Base-by-base conservation (phyloP, 2,113 vertebrate species). In the Galbula dea region DNA sequence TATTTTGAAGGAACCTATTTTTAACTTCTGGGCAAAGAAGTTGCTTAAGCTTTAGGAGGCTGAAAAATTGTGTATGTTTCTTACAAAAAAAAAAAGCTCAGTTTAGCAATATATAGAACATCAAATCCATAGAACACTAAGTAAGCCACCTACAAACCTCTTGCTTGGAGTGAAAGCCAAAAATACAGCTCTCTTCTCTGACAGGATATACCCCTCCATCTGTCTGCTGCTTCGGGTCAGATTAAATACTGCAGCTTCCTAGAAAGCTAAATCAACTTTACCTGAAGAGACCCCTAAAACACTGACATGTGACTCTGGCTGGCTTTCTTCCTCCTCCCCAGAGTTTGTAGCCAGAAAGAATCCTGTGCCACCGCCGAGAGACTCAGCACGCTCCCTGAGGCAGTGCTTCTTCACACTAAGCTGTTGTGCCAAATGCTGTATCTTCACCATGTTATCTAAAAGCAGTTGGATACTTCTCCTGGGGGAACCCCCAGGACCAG, bases 181-280 rank as follows among this genome's bases (percentile, higher is more conserved):
- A 93, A 94, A 95, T 69, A 83, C 45, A 66, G 26, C 23, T 4
- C 23, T 18, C 39, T 73, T 55, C 73, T 71, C 20, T 67, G 48
- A 84, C 63, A 91, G 88, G 72, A 73, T 27, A 73, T 34, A 83
- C 37, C 75, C 63, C 41, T 89, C 90, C 92, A 94, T 95, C 91
- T 95, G 91, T 67, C 51, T 86, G 37, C 85, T 95, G 72, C 51
- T 88, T 96, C 93, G 55, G 89, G 87, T 95, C 75, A 93, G 34
- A 62, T 62, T 87, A 89, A 86, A 88, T 39, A 67, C 57, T 51
- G 62, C 66, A 82, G 80, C 58, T 93, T 73, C 77, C 75, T 75
- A 39, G 41, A 93, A 89, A 93, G 72, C 67, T 62, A 86, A 84
- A 66, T n/a, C 77, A 92, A 82, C 54, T 48, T 93, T 49, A 92